Conservation (phyloP, 2,113 vertebrate species). For the Hippoglossus stenolepis region DNA sequence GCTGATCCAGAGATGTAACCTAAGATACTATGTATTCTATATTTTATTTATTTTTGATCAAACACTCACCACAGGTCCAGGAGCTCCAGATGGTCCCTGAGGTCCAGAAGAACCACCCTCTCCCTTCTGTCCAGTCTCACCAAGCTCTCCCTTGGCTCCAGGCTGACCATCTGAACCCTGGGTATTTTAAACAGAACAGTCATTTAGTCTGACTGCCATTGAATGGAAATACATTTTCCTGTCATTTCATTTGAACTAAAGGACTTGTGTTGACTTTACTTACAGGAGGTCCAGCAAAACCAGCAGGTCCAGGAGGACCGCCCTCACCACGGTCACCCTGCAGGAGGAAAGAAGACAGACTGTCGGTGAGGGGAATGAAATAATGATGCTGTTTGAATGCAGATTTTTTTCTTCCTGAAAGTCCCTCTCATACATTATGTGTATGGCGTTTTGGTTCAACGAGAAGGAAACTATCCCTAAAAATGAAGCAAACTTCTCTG, state of each 20-base stretch:
- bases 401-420: no score
- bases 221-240: background rate
- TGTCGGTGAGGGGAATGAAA: background rate
- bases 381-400: background rate
- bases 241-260: background rate
- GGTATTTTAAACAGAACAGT: slow-evolving; percentile 12
- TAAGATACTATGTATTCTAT: background rate
- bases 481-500: no score
- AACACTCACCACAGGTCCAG: slow-evolving; percentile 91
- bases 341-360: slow-evolving; percentile 21
- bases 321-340: slow-evolving; percentile 96
- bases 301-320: slow-evolving; percentile 95
- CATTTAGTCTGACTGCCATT: background rate
- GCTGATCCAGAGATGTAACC: background rate
- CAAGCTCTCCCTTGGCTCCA: slow-evolving; percentile 94
- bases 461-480: no score
- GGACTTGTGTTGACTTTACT: slow-evolving; percentile 74
- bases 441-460: no score
- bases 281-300: slow-evolving; percentile 97
- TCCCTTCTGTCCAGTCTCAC: slow-evolving; percentile 93
- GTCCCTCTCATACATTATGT: no score
- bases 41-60: background rate
- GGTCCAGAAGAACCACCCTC: slow-evolving; percentile 90
- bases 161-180: slow-evolving; percentile 96
- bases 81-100: slow-evolving; percentile 95